Conservation (phyloP, 2,797 vertebrate genomes). For the Brotogeris chrysoptera region DNA sequence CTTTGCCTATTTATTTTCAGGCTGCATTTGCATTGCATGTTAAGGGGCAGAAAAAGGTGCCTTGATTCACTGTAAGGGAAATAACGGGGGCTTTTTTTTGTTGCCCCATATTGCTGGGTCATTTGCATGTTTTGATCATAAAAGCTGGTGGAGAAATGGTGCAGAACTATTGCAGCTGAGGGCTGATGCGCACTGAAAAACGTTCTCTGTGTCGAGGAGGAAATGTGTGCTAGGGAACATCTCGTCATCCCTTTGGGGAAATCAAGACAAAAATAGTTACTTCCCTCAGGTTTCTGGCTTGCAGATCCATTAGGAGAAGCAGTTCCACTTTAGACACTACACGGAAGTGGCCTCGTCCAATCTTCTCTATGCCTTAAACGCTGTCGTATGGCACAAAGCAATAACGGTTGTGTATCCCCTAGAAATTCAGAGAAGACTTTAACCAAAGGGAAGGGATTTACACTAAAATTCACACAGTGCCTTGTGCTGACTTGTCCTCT, state of each 20-base stretch:
- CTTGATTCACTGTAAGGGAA: not conserved
- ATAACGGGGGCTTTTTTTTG: not conserved
- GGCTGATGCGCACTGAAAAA: not conserved
- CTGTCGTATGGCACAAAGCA: not conserved
- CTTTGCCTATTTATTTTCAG: not conserved
- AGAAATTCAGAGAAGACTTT: not conserved
- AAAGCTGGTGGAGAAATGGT: conserved; percentile 10
- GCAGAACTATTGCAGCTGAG: conserved; percentile 12
- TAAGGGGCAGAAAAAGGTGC: not conserved
- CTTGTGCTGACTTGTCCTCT: not conserved
- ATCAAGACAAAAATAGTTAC: not conserved
- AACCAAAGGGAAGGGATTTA: not conserved
- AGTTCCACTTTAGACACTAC: not conserved
- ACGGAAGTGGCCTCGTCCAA: not conserved
- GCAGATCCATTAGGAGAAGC: not conserved
- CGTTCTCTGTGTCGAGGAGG: not conserved
- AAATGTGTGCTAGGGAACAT: not conserved
- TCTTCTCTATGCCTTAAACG: not conserved
- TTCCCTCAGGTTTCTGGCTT: not conserved
- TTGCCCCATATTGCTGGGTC: not conserved
- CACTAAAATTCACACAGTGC: not conserved
- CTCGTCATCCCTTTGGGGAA: not conserved
- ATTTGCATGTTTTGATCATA: conserved; percentile 24
- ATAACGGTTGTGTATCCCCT: not conserved
- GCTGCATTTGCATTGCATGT: not conserved